Conservation (phyloP, 2,797 vertebrate genomes). For the Erithacus rubecula region DNA sequence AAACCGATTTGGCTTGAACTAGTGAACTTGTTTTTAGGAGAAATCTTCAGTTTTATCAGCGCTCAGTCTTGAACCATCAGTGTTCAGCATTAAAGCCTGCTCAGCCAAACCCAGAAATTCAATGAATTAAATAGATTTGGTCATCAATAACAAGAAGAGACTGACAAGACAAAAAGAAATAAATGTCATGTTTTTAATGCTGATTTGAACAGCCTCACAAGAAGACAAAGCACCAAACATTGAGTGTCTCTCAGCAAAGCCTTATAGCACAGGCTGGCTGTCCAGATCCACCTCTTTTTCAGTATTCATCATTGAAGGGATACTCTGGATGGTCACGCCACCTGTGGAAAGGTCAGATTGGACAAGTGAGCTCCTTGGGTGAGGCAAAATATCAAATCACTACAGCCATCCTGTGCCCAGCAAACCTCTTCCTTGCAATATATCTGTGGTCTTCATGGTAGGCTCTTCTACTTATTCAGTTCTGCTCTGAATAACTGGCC, state of each 20-base stretch:
- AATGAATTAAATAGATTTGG: background rate
- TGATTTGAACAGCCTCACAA: background rate
- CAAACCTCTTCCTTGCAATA: background rate
- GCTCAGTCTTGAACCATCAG: background rate
- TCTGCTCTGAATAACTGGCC: background rate
- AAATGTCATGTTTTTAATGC: conserved; percentile 56
- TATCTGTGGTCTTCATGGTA: background rate
- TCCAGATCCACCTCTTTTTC: background rate
- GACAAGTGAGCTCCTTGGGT: background rate
- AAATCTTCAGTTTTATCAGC: background rate
- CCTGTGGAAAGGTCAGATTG: conserved; percentile 65
- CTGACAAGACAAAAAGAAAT: background rate
- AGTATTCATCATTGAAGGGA: conserved; percentile 80
- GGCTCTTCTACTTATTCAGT: background rate
- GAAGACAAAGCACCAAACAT: background rate
- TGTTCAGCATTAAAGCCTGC: background rate
- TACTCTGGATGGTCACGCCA: conserved; percentile 83
- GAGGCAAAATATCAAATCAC: background rate
- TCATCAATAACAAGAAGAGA: background rate
- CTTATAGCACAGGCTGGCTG: background rate
- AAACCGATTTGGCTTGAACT: background rate
- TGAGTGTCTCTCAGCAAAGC: background rate
- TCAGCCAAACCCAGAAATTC: background rate
- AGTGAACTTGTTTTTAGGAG: background rate
- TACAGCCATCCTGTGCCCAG: background rate